A percentile compares a stretch with the other conserved stretches of the same genome.
phyloP scores from a whole-genome alignment of 2,113 vertebrate species.

The Podiceps cristatus region DNA sequence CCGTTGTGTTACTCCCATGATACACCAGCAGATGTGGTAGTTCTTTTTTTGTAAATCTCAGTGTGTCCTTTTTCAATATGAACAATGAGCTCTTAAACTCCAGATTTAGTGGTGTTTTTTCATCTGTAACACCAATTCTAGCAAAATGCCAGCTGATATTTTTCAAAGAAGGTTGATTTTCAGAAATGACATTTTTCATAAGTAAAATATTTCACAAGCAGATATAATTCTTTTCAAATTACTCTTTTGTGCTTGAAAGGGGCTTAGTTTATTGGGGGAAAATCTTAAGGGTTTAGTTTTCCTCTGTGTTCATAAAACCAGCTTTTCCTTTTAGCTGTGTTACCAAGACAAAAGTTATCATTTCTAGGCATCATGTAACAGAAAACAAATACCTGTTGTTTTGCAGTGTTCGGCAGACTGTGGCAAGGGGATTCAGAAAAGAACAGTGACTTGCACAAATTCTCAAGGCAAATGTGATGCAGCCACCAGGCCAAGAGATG shows the following conservation, averaged over 20 bases:
- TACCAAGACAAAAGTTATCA: background rate
- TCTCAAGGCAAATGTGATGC: slow-evolving; percentile 89
- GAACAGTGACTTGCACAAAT: slow-evolving; percentile 90
- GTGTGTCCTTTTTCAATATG: background rate
- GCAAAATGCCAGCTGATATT: background rate
- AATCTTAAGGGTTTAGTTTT: background rate
- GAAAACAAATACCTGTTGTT: background rate
- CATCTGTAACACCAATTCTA: background rate
- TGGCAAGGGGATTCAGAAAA: slow-evolving; percentile 84
- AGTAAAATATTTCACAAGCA: background rate
- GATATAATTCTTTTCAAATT: background rate
- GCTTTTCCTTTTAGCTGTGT: background rate
- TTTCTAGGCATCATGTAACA: background rate
- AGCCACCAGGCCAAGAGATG: slow-evolving; percentile 79
- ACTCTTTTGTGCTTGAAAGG: background rate
- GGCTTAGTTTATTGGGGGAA: background rate
- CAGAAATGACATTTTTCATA: background rate
- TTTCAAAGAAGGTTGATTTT: background rate
- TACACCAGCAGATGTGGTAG: background rate
- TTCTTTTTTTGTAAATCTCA: background rate
- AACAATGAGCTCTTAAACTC: background rate
- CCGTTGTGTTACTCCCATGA: background rate
- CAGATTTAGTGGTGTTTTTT: background rate
- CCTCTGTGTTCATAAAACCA: background rate
- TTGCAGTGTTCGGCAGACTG: slow-evolving; percentile 92